phyloP scores from a whole-genome alignment of 1,140 invertebrate genomes.

The Medauroidea extradentata region DNA sequence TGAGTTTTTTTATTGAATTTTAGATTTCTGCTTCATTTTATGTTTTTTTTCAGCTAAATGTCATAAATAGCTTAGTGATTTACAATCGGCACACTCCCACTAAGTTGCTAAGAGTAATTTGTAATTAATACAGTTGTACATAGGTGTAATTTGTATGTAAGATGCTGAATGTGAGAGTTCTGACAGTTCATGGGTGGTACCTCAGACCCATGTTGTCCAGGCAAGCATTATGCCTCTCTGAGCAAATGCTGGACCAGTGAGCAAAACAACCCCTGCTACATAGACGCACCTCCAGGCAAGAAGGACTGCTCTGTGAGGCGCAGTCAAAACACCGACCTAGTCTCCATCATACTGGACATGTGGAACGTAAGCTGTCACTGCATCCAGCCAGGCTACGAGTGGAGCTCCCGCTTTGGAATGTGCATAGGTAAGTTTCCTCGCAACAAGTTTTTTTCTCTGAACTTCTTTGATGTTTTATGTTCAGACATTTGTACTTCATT shows the following conservation, averaged over 20 bases:
- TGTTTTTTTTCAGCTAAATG: background rate
- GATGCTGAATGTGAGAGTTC: background rate
- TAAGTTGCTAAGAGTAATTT: no score
- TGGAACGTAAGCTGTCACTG: conserved; percentile 59
- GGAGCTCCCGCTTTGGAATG: conserved; percentile 53
- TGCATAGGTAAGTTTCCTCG: conserved; percentile 46
- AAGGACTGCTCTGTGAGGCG: conserved; percentile 44
- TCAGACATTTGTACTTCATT: no score
- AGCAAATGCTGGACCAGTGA: conserved; percentile 39
- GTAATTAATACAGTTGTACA: no score
- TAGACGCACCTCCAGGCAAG: conserved; percentile 20
- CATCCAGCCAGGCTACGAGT: conserved; percentile 45
- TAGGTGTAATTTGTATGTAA: no score
- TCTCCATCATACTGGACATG: conserved; percentile 46
- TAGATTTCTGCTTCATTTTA: no score
- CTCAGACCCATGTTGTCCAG: conserved; percentile 51
- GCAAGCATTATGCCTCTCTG: conserved; percentile 42
- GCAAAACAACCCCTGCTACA: conserved; percentile 47
- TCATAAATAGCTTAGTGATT: background rate
- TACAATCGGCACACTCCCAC: background rate
- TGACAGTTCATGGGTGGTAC: background rate
- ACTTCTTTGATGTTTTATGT: no score
- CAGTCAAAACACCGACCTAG: conserved; percentile 48
- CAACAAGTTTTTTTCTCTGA: no score
- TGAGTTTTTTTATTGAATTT: no score